Conservation (phyloP, 2,113 vertebrate species). For the Castor canadensis region DNA sequence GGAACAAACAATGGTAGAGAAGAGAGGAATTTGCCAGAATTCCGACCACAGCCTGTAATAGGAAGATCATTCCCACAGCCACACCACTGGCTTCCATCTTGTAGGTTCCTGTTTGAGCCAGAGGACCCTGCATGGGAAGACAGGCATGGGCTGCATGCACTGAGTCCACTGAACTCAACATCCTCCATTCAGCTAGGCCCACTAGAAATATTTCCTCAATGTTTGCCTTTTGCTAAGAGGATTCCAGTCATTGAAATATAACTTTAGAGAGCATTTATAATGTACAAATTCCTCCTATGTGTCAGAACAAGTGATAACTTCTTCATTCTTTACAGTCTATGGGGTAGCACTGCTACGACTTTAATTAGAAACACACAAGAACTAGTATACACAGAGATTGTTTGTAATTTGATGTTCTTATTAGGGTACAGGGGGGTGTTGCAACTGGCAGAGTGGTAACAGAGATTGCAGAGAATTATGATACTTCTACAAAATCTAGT, state of each 20-base stretch:
- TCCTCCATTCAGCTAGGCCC: background rate
- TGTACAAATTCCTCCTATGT: background rate
- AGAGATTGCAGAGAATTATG: too few relatives aligned
- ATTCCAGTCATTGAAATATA: background rate
- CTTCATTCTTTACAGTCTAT: background rate
- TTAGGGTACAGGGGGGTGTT: too few relatives aligned
- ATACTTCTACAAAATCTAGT: too few relatives aligned
- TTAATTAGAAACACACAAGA: too few relatives aligned
- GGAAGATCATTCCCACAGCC: background rate
- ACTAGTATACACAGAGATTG: too few relatives aligned
- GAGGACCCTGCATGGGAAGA: background rate
- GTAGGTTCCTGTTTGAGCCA: background rate
- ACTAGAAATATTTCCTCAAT: background rate
- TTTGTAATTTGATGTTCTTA: too few relatives aligned
- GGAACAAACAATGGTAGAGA: background rate
- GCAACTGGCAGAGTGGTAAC: too few relatives aligned
- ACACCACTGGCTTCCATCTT: background rate
- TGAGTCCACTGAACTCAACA: rapidly evolving
- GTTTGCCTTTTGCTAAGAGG: background rate
- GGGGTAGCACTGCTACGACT: background rate
- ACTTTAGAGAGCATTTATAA: background rate
- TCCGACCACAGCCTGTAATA: background rate
- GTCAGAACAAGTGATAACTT: too few relatives aligned
- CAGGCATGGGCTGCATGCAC: too few relatives aligned
- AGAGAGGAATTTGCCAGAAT: background rate